These are phyloP conservation scores for Lophius piscatorius DNA, from an alignment of 2,113 vertebrate genomes.

Conservation along the genomic window DNA sequence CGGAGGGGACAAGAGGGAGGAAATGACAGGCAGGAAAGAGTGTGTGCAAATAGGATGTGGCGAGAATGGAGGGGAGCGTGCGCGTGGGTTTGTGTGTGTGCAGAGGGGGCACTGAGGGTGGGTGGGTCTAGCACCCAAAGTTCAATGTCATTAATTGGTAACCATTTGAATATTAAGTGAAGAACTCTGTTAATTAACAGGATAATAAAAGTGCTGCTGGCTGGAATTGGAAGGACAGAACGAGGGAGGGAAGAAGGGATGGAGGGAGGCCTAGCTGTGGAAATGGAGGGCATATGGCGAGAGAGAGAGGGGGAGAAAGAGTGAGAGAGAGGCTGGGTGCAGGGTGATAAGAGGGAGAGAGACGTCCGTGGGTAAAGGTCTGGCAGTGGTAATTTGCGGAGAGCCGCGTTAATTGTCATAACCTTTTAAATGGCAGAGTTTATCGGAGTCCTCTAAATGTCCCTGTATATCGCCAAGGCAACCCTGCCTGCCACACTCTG, in stretches of 20 bases:
- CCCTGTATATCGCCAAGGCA: slow-evolving; percentile 77
- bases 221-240: slow-evolving; percentile 53
- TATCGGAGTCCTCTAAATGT: slow-evolving; percentile 84
- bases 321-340: slow-evolving; percentile 56
- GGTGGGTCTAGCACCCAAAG: slow-evolving; percentile 78
- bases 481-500: slow-evolving; percentile 63
- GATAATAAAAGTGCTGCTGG: slow-evolving; percentile 82
- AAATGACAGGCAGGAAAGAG: slow-evolving; percentile 54
- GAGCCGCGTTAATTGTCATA: slow-evolving; percentile 85
- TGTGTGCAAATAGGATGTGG: slow-evolving; percentile 43
- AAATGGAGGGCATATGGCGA: slow-evolving; percentile 69
- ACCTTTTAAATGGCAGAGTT: slow-evolving; percentile 87
- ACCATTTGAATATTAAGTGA: slow-evolving; percentile 87
- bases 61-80: slow-evolving; percentile 8
- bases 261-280: slow-evolving; percentile 42
- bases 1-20: slow-evolving; percentile 53
- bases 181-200: slow-evolving; percentile 87
- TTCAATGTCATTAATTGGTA: slow-evolving; percentile 88
- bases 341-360: slow-evolving; percentile 76
- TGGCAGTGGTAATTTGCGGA: slow-evolving; percentile 81
- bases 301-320: slow-evolving; percentile 45
- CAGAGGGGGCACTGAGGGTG: slow-evolving; percentile 2
- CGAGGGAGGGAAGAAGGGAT: slow-evolving; percentile 32
- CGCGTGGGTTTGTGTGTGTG: no score
- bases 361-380: slow-evolving; percentile 82